phyloP scores from a whole-genome alignment of 1,140 invertebrate genomes.

The Saccostrea cuccullata region DNA sequence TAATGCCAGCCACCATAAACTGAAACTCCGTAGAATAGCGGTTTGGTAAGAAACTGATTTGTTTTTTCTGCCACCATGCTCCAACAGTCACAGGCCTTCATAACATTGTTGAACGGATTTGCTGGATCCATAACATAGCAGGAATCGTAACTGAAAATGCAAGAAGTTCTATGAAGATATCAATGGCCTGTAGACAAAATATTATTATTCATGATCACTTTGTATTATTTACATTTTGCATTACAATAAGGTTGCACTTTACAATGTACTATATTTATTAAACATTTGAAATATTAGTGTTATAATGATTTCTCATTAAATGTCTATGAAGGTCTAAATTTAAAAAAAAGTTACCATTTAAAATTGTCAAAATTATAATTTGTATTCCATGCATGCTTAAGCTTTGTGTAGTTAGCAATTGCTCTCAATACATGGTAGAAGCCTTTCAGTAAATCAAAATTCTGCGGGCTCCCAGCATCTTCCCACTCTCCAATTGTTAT shows the following conservation, averaged over 20 bases:
- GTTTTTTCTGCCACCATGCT: background rate
- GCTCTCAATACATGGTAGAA: conserved; percentile 45
- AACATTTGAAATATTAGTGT: too few relatives aligned
- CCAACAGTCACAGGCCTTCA: background rate
- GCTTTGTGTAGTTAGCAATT: background rate
- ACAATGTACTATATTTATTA: too few relatives aligned
- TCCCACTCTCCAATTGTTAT: conserved; percentile 31
- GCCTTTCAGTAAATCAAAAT: conserved; percentile 39
- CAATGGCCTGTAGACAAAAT: background rate
- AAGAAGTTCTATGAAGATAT: too few relatives aligned
- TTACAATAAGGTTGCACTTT: background rate
- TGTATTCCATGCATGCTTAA: background rate
- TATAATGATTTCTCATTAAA: too few relatives aligned
- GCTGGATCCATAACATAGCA: conserved; percentile 26
- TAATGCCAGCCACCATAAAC: too few relatives aligned
- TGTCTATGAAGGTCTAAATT: background rate
- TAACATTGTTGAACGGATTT: conserved; percentile 6
- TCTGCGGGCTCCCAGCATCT: background rate
- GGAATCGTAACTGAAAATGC: background rate
- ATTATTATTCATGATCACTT: background rate
- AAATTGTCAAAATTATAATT: background rate
- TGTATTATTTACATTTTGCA: background rate
- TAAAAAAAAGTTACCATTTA: background rate
- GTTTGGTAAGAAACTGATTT: background rate
- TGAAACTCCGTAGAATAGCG: background rate